Evolutionary conservation across 35 echinoderm and acorn worm genomes (phyloP).

Genomic region (Lytechinus variegatus): DNA sequence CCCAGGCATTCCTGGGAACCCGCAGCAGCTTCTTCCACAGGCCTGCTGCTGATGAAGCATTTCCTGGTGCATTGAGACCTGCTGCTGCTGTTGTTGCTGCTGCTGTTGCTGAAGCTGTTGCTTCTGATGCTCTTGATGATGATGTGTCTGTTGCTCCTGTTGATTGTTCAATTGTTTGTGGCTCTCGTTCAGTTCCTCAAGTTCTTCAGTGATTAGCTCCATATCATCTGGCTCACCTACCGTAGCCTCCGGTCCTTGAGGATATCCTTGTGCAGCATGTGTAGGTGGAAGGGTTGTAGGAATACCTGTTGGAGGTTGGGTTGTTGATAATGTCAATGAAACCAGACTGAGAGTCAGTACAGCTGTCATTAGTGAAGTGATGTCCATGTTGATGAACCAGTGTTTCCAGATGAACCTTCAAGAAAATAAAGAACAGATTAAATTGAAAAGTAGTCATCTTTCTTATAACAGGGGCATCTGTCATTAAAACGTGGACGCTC

Average conservation of each 20-base stretch:
- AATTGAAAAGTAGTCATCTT: neutral
- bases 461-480: neutral
- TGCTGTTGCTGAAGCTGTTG: neutral
- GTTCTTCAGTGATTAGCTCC: neutral
- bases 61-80: neutral
- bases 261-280: neutral
- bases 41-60: neutral
- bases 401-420: neutral
- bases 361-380: neutral
- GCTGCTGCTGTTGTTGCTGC: too few species aligned
- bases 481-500: neutral
- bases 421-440: neutral
- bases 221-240: slow-evolving; percentile 2
- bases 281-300: neutral
- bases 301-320: slow-evolving; percentile 10
- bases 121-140: neutral
- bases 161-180: neutral
- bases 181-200: neutral
- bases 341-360: neutral
- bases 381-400: neutral
- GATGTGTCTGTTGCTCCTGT: neutral
- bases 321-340: neutral
- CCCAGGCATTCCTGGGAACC: slow-evolving; percentile 42
- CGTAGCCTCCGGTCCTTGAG: neutral
- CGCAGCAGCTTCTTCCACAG: slow-evolving; percentile 9